Base-by-base conservation (phyloP, 1,140 invertebrate genomes). In the Drosophila teissieri region DNA sequence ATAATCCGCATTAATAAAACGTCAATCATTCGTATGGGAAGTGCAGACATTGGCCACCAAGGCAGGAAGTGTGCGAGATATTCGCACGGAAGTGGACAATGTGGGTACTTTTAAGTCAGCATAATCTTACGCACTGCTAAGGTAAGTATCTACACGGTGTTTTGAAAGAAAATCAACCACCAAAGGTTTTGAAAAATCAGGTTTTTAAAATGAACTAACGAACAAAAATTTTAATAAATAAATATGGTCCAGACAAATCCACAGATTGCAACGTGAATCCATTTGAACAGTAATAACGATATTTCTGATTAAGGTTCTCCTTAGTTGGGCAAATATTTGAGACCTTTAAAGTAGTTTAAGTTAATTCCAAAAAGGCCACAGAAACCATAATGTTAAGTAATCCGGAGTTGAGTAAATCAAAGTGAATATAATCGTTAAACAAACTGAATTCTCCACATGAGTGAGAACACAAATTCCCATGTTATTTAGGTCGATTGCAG, bases 401-500 rank as follows among this genome's bases (percentile, higher is more conserved):
- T 11, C 15, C 11, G 2, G 4, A 12, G 3, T 14, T 15, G 5
- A 46, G 37, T 46, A n/a, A 45, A 15, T 39, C 24, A 31, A 8
- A 51, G 27, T 62, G 36, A 46, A 42, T 31, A 19, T 11, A 12
- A 24, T 27, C 27, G 7, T 17, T 17, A 19, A 37, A 14, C 34
- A 22, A 39, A 36, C 44, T 36, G 7, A 27, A 15, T n/a, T 68
- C 17, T 1, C 7, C 31, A 22, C 36, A 27, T 37, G 22, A 62
- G 24, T 11, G 17, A 37, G 36, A 51, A 67, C 45, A 27, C 37
- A 49, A 40, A 34, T 36, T 34, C n/a, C 7, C 44, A n/a, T 37
- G 14, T 65, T 68, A 68, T 68, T 44, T 65, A 36, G 64, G 64
- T 64, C 64, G 63, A 63, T 68, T 68, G 64, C 64, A 67, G 64